A percentile compares a stretch with the other conserved stretches of the same genome.
Evolutionary conservation across 1,140 invertebrate species (phyloP).

Genomic region (Pseudomyrmex flavicornis): DNA sequence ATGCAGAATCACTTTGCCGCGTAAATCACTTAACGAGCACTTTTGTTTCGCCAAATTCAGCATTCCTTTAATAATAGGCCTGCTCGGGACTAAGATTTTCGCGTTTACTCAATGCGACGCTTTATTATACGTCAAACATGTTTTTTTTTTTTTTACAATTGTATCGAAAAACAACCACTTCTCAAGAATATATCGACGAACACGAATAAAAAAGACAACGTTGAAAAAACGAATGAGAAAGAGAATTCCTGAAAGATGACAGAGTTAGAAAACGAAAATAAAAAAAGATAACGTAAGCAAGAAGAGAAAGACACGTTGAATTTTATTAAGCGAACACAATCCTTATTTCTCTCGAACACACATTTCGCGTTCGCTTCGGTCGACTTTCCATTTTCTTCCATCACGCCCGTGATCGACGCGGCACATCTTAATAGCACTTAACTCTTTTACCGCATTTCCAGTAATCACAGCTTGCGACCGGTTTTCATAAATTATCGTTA

Average conservation of each 20-base stretch:
- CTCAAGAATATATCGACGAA: constrained; percentile 56
- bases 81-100: constrained; percentile 40
- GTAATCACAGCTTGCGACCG: too few relatives aligned
- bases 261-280: too few relatives aligned
- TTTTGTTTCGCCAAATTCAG: constrained; percentile 43
- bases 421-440: too few relatives aligned
- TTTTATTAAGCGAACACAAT: too few relatives aligned
- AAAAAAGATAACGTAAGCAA: too few relatives aligned
- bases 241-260: not conserved
- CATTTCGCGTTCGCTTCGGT: too few relatives aligned
- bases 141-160: constrained; percentile 20
- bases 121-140: constrained; percentile 60
- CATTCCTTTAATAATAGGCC: constrained; percentile 61
- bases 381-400: too few relatives aligned
- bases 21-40: constrained; percentile 64
- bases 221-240: not conserved
- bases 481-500: too few relatives aligned
- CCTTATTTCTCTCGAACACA: too few relatives aligned
- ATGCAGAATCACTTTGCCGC: constrained; percentile 38
- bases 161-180: constrained; percentile 25
- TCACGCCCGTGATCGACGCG: too few relatives aligned
- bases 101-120: constrained; percentile 31
- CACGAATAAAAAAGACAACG: constrained; percentile 6
- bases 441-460: too few relatives aligned
- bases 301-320: too few relatives aligned